phyloP scores from a whole-genome alignment of 2,797 vertebrate genomes.

The Spinus olivaceus region DNA sequence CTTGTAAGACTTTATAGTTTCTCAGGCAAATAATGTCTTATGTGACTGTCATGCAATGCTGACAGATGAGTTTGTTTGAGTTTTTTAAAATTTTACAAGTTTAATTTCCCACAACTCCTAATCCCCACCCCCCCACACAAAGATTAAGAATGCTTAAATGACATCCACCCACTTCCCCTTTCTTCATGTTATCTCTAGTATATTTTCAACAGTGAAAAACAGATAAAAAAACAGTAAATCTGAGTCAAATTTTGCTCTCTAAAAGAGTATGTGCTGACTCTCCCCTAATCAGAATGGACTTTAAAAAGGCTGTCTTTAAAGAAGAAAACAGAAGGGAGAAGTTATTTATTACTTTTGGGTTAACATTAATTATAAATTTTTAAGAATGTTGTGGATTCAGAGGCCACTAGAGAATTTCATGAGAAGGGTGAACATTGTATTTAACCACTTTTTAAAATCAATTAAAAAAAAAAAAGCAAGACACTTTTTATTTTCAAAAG shows the following conservation, averaged over 20 bases:
- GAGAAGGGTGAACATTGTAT: neutral
- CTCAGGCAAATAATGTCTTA: neutral
- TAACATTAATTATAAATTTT: neutral
- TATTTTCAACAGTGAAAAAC: neutral
- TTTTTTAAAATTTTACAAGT: neutral
- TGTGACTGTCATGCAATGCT: neutral
- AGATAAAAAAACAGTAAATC: neutral
- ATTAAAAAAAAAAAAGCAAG: neutral
- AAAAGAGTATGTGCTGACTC: neutral
- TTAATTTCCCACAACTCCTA: neutral
- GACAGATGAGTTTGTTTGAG: accelerated
- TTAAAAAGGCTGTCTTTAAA: neutral
- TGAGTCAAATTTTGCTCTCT: neutral
- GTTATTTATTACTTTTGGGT: neutral
- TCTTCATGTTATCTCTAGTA: neutral
- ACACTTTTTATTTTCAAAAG: neutral
- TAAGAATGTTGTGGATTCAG: neutral
- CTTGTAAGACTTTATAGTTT: neutral
- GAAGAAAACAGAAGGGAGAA: neutral
- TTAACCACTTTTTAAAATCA: neutral
- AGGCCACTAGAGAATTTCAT: neutral
- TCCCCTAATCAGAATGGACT: neutral
- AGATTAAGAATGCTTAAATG: neutral
- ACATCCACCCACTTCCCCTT: neutral
- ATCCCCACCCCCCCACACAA: neutral